phyloP scores from a whole-genome alignment of 1,140 invertebrate genomes.

The Drosophila watanabei region DNA sequence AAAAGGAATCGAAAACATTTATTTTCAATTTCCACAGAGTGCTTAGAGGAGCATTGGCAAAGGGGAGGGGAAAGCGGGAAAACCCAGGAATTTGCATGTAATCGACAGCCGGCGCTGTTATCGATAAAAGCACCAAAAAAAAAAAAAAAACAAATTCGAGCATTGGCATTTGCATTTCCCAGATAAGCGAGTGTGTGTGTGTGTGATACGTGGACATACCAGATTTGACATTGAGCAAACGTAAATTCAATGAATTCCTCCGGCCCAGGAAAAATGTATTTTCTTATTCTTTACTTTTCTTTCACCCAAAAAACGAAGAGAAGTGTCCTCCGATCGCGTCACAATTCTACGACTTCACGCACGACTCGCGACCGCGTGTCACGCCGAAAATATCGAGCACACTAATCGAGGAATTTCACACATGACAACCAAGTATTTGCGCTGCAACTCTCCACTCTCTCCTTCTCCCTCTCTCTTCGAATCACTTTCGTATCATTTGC shows the following conservation, averaged over 20 bases:
- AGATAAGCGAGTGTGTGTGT: slow-evolving; percentile 33
- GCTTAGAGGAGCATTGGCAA: not conserved
- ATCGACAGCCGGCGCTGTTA: slow-evolving; percentile 58
- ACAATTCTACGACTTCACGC: slow-evolving; percentile 21
- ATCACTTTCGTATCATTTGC: not conserved
- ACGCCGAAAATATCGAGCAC: slow-evolving; percentile 30
- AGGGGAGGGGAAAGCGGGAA: slow-evolving; percentile 2
- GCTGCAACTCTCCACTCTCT: not conserved
- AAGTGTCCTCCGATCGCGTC: slow-evolving; percentile 17
- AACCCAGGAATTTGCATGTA: slow-evolving; percentile 44
- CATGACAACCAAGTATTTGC: slow-evolving; percentile 68
- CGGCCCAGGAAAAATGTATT: slow-evolving; percentile 41
- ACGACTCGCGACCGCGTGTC: slow-evolving; percentile 33
- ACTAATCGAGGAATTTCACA: slow-evolving; percentile 67
- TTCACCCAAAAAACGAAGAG: slow-evolving; percentile 13
- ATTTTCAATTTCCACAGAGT: slow-evolving; percentile 37
- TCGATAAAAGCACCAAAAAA: slow-evolving; percentile 62
- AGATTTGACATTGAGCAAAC: slow-evolving; percentile 80
- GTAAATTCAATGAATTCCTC: slow-evolving; percentile 70
- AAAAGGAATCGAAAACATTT: slow-evolving; percentile 39
- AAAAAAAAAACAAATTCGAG: no score
- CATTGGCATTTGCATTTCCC: slow-evolving; percentile 55
- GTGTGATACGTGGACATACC: slow-evolving; percentile 64
- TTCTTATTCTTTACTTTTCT: not conserved
- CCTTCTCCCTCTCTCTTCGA: not conserved